Evolutionary conservation across 2,113 vertebrate genomes (phyloP), one percentile per base, ranked within the genome.

Genomic region (Phyllopteryx taeniolatus): DNA sequence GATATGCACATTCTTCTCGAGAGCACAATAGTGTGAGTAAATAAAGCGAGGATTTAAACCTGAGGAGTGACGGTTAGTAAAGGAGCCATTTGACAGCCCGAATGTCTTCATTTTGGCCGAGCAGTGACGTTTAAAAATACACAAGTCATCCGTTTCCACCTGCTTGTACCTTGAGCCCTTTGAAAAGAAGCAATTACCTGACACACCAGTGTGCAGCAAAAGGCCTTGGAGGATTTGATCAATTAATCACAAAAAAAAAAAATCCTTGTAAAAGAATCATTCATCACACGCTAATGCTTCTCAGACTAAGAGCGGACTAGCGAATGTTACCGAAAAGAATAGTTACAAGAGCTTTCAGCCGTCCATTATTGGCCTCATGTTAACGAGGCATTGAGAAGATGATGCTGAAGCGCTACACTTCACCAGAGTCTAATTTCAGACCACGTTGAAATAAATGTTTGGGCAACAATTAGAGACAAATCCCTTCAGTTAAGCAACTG

Each of bases 121-220:
- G 35, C 79, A 76, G 39, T 86, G 80, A 91, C 79, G 80, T 87
- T 77, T 81, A 82, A 88, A 90, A 90, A 56, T 88, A 88, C 85
- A 70, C 77, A 83, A 67, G 69, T 77, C 75, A 78, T 86, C 75
- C 43, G 82, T 74, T 64, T 73, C 75, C 83, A 83, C 79, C 83
- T 78, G 77, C 79, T 63, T 86, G 69, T 85, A 86, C 85, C 85
- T 91, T 89, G 85, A 90, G 84, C 86, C 83, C 84, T 91, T 88
- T 77, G 80, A 83, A 81, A 86, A 81, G 77, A 89, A 91, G 77
- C 51, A 73, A 90, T 91, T 90, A 86, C 78, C 78, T 78, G 68
- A 84, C 14, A 54, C 33, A 53, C 82, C 72, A 67, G 71, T 78
- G 68, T 76, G 69, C 31, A 17, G 31, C 77, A 27, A 65, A 83